These are phyloP conservation scores for Pegoplata infirma DNA, from an alignment of 2,888 invertebrate genomes.

Conservation along the genomic window DNA sequence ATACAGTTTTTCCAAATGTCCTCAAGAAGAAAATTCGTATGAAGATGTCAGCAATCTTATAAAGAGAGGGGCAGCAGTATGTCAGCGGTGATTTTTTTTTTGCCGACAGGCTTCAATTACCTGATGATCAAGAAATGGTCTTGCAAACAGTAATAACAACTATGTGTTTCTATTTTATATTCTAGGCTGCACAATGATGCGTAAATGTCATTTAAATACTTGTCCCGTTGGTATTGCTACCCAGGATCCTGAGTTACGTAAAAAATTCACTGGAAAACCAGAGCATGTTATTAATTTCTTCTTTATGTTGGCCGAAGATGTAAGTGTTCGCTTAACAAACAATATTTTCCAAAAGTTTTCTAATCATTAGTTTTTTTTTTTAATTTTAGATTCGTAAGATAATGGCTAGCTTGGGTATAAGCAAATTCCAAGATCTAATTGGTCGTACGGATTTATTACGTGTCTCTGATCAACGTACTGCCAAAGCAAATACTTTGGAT, in stretches of 20 bases:
- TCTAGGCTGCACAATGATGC: conserved; percentile 99
- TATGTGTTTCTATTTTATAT: too few relatives aligned
- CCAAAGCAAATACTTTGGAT: conserved; percentile 92
- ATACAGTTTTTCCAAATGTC: too few relatives aligned
- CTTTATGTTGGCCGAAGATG: conserved; percentile 98
- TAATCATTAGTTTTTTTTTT: background rate
- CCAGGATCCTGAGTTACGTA: conserved; percentile 95
- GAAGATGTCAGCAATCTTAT: too few relatives aligned
- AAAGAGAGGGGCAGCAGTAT: too few relatives aligned
- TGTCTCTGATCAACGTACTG: conserved; percentile 85
- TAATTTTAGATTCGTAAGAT: conserved; percentile 85
- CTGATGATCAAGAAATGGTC: too few relatives aligned
- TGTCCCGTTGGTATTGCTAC: conserved; percentile 99
- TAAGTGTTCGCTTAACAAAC: conserved; percentile 74
- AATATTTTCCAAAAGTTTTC: too few relatives aligned
- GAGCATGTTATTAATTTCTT: conserved; percentile 98
- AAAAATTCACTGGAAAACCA: conserved; percentile 98
- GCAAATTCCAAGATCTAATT: conserved; percentile 92
- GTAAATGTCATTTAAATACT: conserved; percentile 99
- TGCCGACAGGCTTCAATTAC: too few relatives aligned
- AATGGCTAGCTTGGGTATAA: conserved; percentile 95
- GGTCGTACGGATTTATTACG: conserved; percentile 94
- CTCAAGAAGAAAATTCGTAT: too few relatives aligned
- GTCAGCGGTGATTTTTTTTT: too few relatives aligned
- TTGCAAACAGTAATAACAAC: too few relatives aligned